Evolutionary conservation across 2,797 vertebrate genomes (phyloP).

Genomic region (Enteromius fasciolatus): DNA sequence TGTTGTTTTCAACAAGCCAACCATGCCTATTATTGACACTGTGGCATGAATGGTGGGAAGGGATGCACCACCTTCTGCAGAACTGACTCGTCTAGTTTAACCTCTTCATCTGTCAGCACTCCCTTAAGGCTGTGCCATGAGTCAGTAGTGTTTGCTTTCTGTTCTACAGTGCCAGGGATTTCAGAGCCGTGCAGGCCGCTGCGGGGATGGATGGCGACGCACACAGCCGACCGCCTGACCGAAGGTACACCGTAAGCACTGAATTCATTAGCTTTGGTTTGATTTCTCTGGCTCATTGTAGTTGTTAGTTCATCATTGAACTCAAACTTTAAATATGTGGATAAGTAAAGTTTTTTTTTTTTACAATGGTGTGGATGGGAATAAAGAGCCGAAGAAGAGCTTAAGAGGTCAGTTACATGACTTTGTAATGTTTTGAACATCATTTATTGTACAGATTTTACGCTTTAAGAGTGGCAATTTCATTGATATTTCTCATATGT

Average conservation of each 20-base stretch:
- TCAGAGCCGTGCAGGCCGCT: constrained; percentile 66
- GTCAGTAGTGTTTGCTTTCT: constrained; percentile 62
- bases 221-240: constrained; percentile 66
- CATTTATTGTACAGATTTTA: not conserved
- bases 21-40: constrained; percentile 58
- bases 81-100: constrained; percentile 41
- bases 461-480: not conserved
- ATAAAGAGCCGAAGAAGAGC: not conserved
- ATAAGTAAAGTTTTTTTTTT: not conserved
- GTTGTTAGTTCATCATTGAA: not conserved
- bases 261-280: constrained; percentile 2
- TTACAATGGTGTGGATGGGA: not conserved
- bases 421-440: not conserved
- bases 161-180: constrained; percentile 68
- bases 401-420: not conserved
- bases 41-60: constrained; percentile 52
- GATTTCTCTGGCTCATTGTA: not conserved
- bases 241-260: constrained; percentile 70
- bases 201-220: constrained; percentile 75
- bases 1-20: not conserved
- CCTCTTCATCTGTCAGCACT: constrained; percentile 50
- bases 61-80: constrained; percentile 63
- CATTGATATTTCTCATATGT: not conserved
- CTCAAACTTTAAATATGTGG: not conserved
- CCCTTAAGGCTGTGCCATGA: constrained; percentile 8